phyloP scores from a whole-genome alignment of 2,113 vertebrate species.

The Stictonetta naevosa region DNA sequence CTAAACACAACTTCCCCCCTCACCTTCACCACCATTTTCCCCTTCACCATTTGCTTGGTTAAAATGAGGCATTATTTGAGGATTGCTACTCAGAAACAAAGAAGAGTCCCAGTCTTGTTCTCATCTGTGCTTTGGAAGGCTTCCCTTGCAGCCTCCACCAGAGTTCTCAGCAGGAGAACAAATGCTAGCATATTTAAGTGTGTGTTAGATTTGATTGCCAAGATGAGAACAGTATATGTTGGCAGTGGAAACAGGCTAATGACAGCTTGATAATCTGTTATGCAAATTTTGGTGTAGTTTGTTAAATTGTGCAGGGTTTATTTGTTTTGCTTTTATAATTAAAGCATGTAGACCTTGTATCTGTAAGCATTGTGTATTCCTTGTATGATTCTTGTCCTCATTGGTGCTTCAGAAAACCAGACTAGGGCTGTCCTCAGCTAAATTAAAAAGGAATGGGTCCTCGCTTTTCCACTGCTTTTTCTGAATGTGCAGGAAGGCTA shows the following conservation, averaged over 20 bases:
- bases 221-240: neutral
- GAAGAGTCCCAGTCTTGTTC: neutral
- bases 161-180: neutral
- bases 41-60: constrained; percentile 18
- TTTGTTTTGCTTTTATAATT: constrained; percentile 54
- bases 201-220: constrained; percentile 23
- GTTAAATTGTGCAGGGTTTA: constrained; percentile 51
- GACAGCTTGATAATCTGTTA: neutral
- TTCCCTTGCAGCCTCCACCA: constrained; percentile 1
- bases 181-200: neutral
- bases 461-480: constrained; percentile 35
- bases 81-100: neutral
- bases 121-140: neutral
- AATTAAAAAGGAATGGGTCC: neutral
- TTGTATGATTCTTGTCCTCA: constrained; percentile 27
- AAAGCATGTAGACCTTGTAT: constrained; percentile 68
- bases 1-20: neutral
- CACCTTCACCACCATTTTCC: constrained; percentile 15
- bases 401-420: constrained; percentile 48
- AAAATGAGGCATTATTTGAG: neutral
- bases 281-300: constrained; percentile 25
- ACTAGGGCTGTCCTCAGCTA: constrained; percentile 31
- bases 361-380: constrained; percentile 75
- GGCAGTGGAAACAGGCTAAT: constrained; percentile 25
- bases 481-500: neutral